Percentiles rank a stretch among this genome's conserved stretches.
These are phyloP conservation scores for Nycticorax nycticorax DNA, from an alignment of 2,113 vertebrate genomes.

Conservation along the genomic window DNA sequence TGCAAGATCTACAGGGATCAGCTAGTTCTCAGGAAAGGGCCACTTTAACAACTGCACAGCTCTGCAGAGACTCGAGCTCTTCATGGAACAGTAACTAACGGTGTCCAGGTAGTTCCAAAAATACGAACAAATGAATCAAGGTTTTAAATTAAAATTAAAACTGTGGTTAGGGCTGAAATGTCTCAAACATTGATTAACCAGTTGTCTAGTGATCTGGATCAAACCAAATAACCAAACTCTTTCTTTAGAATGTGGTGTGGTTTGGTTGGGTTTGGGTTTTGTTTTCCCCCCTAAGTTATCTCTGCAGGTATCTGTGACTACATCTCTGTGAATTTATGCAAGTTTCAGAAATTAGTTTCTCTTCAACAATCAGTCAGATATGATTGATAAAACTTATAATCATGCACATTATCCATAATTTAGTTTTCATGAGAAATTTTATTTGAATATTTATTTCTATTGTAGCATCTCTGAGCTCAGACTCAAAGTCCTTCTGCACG, in stretches of 20 bases:
- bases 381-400: not conserved
- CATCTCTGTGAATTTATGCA: not conserved
- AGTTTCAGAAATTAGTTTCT: not conserved
- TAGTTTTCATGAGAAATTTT: not conserved
- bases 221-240: not conserved
- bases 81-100: not conserved
- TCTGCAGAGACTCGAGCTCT: not conserved
- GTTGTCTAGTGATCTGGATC: not conserved
- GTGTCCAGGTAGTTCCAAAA: not conserved
- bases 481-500: not conserved
- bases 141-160: not conserved
- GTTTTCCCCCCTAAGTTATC: fast-evolving
- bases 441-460: not conserved
- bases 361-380: not conserved
- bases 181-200: not conserved
- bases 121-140: not conserved
- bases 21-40: not conserved
- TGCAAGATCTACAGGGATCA: not conserved
- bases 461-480: not conserved
- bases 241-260: not conserved
- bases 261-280: fast-evolving
- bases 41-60: not conserved
- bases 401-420: not conserved
- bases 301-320: not conserved
- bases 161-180: not conserved